Percentiles rank a stretch among this genome's conserved stretches.
Conservation (phyloP, 1,140 invertebrate genomes). For the Pemphigus obesinymphae region DNA sequence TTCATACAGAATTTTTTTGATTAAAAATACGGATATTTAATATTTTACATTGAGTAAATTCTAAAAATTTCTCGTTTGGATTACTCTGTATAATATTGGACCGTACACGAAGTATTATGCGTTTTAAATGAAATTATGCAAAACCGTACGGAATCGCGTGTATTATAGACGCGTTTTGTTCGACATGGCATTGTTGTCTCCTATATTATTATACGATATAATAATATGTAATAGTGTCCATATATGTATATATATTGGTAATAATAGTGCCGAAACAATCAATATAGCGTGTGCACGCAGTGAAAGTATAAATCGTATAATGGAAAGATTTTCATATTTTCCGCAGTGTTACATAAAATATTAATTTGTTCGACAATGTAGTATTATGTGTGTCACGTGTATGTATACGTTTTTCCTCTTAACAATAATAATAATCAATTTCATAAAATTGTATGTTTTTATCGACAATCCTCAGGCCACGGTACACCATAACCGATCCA, state of each 20-base stretch:
- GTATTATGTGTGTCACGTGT: neutral
- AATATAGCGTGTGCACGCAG: neutral
- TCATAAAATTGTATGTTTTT: no score
- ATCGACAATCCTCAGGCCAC: no score
- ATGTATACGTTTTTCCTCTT: neutral
- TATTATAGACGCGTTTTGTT: neutral
- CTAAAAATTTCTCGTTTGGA: no score
- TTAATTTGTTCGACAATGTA: neutral
- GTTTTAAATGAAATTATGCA: conserved; percentile 13
- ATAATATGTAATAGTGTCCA: neutral
- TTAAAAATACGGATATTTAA: no score
- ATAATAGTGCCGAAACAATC: conserved; percentile 35
- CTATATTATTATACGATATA: neutral
- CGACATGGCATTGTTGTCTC: neutral
- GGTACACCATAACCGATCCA: no score
- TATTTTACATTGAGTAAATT: no score
- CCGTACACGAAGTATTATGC: neutral
- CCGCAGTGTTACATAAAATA: conserved; percentile 8
- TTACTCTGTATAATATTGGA: no score
- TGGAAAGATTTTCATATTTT: conserved; percentile 39
- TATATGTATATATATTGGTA: neutral
- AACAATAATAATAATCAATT: no score
- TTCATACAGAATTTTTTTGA: no score
- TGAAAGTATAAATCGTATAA: conserved; percentile 37
- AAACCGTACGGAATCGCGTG: neutral